These are phyloP conservation scores for Sylvia borin DNA, from an alignment of 2,797 vertebrate genomes.

Conservation along the genomic window DNA sequence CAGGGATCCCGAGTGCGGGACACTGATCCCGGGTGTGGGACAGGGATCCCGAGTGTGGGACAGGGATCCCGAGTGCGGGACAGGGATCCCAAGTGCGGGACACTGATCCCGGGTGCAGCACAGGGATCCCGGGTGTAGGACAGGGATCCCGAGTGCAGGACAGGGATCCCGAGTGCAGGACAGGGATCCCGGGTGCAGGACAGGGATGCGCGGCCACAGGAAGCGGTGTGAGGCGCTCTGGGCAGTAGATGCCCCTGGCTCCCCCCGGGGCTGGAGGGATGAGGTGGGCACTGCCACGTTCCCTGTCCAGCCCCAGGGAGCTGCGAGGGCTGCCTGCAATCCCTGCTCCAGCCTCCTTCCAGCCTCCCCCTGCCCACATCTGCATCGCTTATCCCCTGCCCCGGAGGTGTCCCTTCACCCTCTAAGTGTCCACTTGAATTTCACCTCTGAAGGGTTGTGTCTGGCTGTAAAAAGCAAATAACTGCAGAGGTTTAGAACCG, in stretches of 20 bases:
- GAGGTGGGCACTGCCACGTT: neutral
- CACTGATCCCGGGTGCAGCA: rapidly evolving
- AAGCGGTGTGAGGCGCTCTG: rapidly evolving
- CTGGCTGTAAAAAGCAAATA: neutral
- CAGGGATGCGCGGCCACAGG: rapidly evolving
- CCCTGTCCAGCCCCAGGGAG: neutral
- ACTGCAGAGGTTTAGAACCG: neutral
- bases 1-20: neutral
- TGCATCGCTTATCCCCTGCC: rapidly evolving
- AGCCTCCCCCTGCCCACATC: neutral
- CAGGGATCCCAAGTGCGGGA: rapidly evolving
- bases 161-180: rapidly evolving
- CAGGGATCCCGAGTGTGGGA: rapidly evolving
- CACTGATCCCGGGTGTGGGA: rapidly evolving
- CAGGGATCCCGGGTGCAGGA: rapidly evolving
- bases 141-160: no score
- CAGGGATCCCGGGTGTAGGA: rapidly evolving
- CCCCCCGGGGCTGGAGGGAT: neutral
- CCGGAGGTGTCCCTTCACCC: neutral
- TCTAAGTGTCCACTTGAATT: neutral
- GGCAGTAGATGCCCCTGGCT: neutral
- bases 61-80: neutral
- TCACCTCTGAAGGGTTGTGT: neutral
- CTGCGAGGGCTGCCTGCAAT: neutral
- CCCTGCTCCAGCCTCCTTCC: neutral